These are phyloP conservation scores for Argentina silus DNA, from an alignment of 2,797 vertebrate species.

Conservation along the genomic window DNA sequence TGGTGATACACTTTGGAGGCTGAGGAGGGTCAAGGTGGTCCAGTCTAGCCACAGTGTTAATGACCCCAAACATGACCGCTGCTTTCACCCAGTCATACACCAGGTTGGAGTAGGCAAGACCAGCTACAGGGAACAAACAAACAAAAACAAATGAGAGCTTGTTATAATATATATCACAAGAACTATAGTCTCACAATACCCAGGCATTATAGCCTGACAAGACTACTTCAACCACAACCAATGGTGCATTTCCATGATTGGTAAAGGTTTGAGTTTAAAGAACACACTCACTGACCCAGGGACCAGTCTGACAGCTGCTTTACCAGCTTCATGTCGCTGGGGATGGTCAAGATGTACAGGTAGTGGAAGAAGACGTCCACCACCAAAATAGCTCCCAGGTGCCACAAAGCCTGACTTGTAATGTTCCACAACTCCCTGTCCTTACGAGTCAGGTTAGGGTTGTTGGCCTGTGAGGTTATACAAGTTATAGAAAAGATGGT, in stretches of 20 bases:
- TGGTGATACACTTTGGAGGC: slow-evolving; percentile 96
- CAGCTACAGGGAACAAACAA: slow-evolving; percentile 73
- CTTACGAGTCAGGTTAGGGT: slow-evolving; percentile 81
- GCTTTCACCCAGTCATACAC: slow-evolving; percentile 98
- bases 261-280: not conserved
- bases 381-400: slow-evolving; percentile 80
- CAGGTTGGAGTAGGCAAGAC: slow-evolving; percentile 93
- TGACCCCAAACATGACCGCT: slow-evolving; percentile 92
- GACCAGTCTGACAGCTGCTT: slow-evolving; percentile 89
- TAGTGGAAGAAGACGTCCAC: slow-evolving; percentile 96
- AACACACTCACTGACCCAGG: slow-evolving; percentile 81
- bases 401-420: slow-evolving; percentile 80
- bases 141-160: slow-evolving; percentile 1
- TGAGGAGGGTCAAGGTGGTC: slow-evolving; percentile 94
- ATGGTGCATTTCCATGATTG: not conserved
- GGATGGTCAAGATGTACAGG: slow-evolving; percentile 97
- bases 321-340: slow-evolving; percentile 88
- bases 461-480: slow-evolving; percentile 78
- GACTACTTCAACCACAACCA: not conserved
- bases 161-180: not conserved
- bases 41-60: slow-evolving; percentile 89
- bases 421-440: slow-evolving; percentile 92
- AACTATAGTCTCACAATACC: not conserved
- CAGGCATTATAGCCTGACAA: not conserved
- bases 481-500: not conserved